Percentiles rank a stretch among this genome's conserved stretches.
Evolutionary conservation across 2,113 vertebrate genomes (phyloP).

Genomic region (Seriola quinqueradiata): DNA sequence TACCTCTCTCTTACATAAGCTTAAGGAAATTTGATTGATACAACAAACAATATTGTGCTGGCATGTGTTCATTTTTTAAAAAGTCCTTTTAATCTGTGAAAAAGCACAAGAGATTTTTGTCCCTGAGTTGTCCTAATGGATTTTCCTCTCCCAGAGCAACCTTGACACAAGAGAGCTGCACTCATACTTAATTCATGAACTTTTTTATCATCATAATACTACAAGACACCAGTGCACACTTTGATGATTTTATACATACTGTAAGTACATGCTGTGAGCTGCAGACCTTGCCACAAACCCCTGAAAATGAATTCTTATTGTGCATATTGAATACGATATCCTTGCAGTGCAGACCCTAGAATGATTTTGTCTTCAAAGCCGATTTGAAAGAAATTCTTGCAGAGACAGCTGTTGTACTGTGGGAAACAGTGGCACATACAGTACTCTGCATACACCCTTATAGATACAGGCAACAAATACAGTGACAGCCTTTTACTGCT

Average conservation of each 20-base stretch:
- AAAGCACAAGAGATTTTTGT: constrained; percentile 9
- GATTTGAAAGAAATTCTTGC: too few relatives aligned
- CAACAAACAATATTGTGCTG: constrained; percentile 9
- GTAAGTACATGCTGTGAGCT: not conserved
- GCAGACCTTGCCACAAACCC: not conserved
- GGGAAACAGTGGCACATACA: too few relatives aligned
- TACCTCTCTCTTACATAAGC: constrained; percentile 4
- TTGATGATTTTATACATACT: not conserved
- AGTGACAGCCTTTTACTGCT: too few relatives aligned
- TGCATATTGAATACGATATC: not conserved
- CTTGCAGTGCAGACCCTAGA: not conserved
- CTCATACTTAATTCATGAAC: not conserved
- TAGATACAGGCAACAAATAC: too few relatives aligned
- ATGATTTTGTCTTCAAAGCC: too few relatives aligned
- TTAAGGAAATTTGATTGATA: constrained; percentile 36
- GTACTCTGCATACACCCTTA: too few relatives aligned
- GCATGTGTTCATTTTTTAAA: constrained; percentile 11
- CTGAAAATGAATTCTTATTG: not conserved
- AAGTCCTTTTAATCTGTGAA: constrained; percentile 22
- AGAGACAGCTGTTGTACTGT: too few relatives aligned
- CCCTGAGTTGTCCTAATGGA: not conserved
- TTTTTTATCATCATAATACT: too few relatives aligned
- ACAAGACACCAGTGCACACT: not conserved
- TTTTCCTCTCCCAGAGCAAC: not conserved
- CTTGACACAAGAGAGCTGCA: not conserved